Evolutionary conservation across 1,140 invertebrate genomes (phyloP).

Genomic region (Aphidius ervi): DNA sequence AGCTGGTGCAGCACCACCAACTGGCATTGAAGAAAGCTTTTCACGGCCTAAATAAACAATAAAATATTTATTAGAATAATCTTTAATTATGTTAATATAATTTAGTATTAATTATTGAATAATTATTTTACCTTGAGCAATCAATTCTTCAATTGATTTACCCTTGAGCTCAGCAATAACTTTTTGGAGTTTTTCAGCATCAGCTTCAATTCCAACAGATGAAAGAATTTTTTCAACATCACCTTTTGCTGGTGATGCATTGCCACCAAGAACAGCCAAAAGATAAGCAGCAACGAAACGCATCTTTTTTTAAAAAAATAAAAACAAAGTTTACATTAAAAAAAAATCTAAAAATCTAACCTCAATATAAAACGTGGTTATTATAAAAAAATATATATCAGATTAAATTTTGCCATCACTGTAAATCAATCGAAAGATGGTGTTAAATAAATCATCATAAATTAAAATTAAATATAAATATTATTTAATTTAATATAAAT

Average conservation of each 20-base stretch:
- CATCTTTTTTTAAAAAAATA: constrained; percentile 65
- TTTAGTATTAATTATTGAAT: neutral
- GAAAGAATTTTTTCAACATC: constrained; percentile 94
- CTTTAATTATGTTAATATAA: neutral
- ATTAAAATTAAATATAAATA: neutral
- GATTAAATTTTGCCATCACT: constrained; percentile 38
- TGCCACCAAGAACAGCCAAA: constrained; percentile 86
- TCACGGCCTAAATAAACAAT: constrained; percentile 59
- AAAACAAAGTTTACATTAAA: neutral
- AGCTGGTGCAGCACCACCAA: constrained; percentile 63
- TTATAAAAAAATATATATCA: constrained; percentile 20
- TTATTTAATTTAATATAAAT: no score
- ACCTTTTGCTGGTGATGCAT: constrained; percentile 68
- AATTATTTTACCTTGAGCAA: constrained; percentile 67
- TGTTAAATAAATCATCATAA: constrained; percentile 43
- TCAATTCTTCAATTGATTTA: constrained; percentile 85
- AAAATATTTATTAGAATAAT: no score
- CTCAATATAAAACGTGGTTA: neutral
- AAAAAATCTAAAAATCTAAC: neutral
- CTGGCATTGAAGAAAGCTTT: constrained; percentile 76
- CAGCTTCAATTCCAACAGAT: constrained; percentile 92
- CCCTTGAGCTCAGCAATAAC: constrained; percentile 84
- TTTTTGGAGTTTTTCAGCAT: constrained; percentile 77
- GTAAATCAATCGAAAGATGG: constrained; percentile 50
- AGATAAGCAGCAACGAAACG: constrained; percentile 99